phyloP scores from a whole-genome alignment of 2,797 vertebrate genomes.

The Pipistrellus pipistrellus region DNA sequence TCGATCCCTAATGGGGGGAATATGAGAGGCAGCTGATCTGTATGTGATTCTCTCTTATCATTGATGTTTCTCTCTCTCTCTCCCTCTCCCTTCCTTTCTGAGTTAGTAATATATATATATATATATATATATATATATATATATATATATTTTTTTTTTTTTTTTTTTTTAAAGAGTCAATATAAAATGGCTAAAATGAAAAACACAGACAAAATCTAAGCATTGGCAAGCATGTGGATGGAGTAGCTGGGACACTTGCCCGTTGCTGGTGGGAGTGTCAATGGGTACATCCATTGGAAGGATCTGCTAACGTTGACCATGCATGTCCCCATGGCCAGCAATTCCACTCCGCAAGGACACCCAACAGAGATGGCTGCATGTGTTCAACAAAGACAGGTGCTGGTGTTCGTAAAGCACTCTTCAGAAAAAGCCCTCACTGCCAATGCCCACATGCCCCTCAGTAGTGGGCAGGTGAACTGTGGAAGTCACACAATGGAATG shows the following conservation, averaged over 20 bases:
- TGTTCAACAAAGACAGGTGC: neutral
- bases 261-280: neutral
- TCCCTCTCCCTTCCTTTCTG: too few relatives aligned
- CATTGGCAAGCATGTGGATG: neutral
- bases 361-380: neutral
- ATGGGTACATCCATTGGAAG: neutral
- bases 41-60: too few relatives aligned
- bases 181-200: neutral
- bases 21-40: too few relatives aligned
- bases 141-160: too few relatives aligned
- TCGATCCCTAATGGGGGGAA: too few relatives aligned
- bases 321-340: neutral
- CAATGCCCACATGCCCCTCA: neutral
- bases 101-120: too few relatives aligned
- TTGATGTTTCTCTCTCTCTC: too few relatives aligned
- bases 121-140: too few relatives aligned
- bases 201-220: neutral
- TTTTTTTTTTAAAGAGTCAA: neutral
- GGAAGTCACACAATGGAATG: too few relatives aligned
- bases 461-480: neutral
- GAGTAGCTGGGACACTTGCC: neutral
- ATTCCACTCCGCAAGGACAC: neutral
- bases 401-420: neutral
- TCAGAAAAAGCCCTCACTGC: neutral
- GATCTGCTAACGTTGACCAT: neutral